These are phyloP conservation scores for Dynastes maya DNA, from an alignment of 2,888 invertebrate species.

Conservation along the genomic window DNA sequence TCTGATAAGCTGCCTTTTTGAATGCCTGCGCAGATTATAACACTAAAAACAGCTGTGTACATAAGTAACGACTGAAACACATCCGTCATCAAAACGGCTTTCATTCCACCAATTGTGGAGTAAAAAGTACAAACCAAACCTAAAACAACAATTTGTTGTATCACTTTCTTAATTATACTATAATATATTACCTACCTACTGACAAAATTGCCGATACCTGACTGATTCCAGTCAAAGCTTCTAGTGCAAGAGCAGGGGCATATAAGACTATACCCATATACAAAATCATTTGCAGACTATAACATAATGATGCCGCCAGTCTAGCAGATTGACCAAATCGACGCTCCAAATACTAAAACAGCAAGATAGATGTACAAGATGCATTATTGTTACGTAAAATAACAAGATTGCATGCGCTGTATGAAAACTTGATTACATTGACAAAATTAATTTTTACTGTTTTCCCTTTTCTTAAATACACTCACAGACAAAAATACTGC, in stretches of 20 bases:
- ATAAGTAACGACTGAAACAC: constrained; percentile 88
- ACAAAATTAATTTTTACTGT: no score
- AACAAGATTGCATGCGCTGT: no score
- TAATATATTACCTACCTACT: constrained; percentile 69
- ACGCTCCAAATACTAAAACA: constrained; percentile 86
- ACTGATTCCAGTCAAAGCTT: constrained; percentile 87
- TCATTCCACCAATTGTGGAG: constrained; percentile 91
- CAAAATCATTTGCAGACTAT: constrained; percentile 90
- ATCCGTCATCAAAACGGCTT: constrained; percentile 91
- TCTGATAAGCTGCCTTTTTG: constrained; percentile 80
- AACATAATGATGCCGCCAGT: constrained; percentile 86
- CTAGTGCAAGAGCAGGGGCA: constrained; percentile 92
- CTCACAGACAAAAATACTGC: no score
- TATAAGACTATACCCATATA: constrained; percentile 95
- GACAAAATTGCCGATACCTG: constrained; percentile 82
- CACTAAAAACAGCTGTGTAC: constrained; percentile 86
- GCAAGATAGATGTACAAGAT: constrained; percentile 32
- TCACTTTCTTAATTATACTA: background rate
- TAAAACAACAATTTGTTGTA: constrained; percentile 56
- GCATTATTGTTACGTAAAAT: no score
- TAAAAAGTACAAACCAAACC: constrained; percentile 88
- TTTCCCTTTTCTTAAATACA: no score
- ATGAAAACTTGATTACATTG: no score
- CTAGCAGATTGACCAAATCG: constrained; percentile 87
- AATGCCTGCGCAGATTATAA: constrained; percentile 82